Evolutionary conservation across 2,113 vertebrate species (phyloP).

Genomic region (Peromyscus leucopus): DNA sequence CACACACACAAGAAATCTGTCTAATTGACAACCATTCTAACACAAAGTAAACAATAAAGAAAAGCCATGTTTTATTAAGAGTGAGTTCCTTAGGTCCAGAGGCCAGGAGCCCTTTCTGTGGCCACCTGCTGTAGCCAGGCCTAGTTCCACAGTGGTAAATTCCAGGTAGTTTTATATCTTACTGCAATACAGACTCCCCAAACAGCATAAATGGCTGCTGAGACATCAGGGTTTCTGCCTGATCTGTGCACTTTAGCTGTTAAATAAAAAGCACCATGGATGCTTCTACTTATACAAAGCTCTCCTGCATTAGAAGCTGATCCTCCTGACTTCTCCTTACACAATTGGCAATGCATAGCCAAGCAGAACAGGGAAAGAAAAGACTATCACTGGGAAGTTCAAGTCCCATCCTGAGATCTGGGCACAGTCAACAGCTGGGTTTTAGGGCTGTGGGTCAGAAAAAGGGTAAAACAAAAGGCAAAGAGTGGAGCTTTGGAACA

Average conservation of each 20-base stretch:
- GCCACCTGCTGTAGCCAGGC: neutral
- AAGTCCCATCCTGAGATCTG: neutral
- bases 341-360: neutral
- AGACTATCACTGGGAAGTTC: neutral
- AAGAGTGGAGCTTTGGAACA: neutral
- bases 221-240: too few species aligned
- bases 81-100: neutral
- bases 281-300: constrained; percentile 1
- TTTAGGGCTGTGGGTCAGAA: neutral
- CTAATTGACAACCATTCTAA: neutral
- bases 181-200: neutral
- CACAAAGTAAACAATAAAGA: neutral
- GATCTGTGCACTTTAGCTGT: neutral
- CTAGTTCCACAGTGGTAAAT: neutral
- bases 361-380: neutral
- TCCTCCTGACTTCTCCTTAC: neutral
- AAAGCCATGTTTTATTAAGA: neutral
- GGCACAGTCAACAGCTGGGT: neutral
- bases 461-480: neutral
- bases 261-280: neutral
- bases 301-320: neutral
- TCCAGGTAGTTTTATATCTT: neutral
- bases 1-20: neutral
- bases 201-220: neutral
- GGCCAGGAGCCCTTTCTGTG: neutral